Conservation (phyloP, 2,797 vertebrate species). For the Erpetoichthys calabaricus region DNA sequence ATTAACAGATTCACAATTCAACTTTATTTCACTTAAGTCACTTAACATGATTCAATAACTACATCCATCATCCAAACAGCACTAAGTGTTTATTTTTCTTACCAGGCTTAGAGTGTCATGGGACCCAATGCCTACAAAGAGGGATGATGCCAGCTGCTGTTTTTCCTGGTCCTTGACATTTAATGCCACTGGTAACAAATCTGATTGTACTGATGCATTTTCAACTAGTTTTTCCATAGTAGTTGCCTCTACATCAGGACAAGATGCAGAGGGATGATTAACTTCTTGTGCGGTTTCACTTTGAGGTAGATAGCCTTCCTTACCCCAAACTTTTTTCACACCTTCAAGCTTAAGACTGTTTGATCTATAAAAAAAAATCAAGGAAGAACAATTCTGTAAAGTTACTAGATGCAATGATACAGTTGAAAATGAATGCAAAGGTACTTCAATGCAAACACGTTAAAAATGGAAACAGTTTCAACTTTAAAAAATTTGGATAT, state of each 20-base stretch:
- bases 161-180: slow-evolving; percentile 60
- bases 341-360: slow-evolving; percentile 71
- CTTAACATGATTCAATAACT: no score
- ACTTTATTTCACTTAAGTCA: no score
- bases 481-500: no score
- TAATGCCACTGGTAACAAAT: slow-evolving; percentile 17
- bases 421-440: not conserved
- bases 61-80: no score
- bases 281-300: slow-evolving; percentile 44
- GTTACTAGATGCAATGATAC: slow-evolving; percentile 11
- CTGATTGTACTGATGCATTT: slow-evolving; percentile 9
- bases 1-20: no score
- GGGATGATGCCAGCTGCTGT: slow-evolving; percentile 69
- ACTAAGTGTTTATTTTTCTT: no score
- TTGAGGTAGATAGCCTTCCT: slow-evolving; percentile 76
- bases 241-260: slow-evolving; percentile 25
- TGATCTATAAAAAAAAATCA: slow-evolving; percentile 35
- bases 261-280: slow-evolving; percentile 29
- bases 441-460: not conserved
- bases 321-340: slow-evolving; percentile 82
- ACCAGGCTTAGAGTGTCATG: slow-evolving; percentile 67
- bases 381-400: slow-evolving; percentile 8
- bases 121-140: slow-evolving; percentile 74
- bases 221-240: slow-evolving; percentile 28
- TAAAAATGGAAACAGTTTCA: no score